phyloP scores from a whole-genome alignment of 2,888 invertebrate genomes.

The Neocrepidodera transversa region DNA sequence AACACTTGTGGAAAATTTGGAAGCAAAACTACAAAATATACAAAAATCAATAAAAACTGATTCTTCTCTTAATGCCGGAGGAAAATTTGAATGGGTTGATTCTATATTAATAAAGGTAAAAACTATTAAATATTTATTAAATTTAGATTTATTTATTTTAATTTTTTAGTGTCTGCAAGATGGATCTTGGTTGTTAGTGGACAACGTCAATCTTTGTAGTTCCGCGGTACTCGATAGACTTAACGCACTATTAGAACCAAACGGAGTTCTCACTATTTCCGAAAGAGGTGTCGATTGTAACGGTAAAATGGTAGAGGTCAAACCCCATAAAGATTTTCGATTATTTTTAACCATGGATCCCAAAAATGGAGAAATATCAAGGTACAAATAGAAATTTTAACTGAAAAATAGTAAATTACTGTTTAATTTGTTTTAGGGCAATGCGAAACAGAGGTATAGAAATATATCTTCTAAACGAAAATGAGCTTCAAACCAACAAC shows the following conservation, averaged over 20 bases:
- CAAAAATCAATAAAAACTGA: conserved; percentile 62
- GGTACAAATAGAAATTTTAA: too few species aligned
- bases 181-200: conserved; percentile 85
- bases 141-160: not conserved
- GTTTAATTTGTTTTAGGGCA: conserved; percentile 67
- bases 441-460: conserved; percentile 99
- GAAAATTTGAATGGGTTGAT: conserved; percentile 93
- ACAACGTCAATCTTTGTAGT: conserved; percentile 95
- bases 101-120: conserved; percentile 81
- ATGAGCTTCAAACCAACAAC: conserved; percentile 44
- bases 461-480: conserved; percentile 68
- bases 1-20: conserved; percentile 55
- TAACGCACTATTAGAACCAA: conserved; percentile 93
- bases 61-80: conserved; percentile 78
- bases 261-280: conserved; percentile 86
- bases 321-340: conserved; percentile 89
- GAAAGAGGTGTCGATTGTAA: conserved; percentile 84
- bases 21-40: conserved; percentile 38
- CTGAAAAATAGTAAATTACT: too few species aligned
- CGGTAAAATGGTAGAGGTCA: conserved; percentile 75
- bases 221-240: conserved; percentile 96
- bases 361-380: conserved; percentile 92
- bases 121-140: not conserved
- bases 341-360: conserved; percentile 96
- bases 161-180: conserved; percentile 71